phyloP scores from a whole-genome alignment of 2,888 invertebrate species.

The Clistopyga incitator region DNA sequence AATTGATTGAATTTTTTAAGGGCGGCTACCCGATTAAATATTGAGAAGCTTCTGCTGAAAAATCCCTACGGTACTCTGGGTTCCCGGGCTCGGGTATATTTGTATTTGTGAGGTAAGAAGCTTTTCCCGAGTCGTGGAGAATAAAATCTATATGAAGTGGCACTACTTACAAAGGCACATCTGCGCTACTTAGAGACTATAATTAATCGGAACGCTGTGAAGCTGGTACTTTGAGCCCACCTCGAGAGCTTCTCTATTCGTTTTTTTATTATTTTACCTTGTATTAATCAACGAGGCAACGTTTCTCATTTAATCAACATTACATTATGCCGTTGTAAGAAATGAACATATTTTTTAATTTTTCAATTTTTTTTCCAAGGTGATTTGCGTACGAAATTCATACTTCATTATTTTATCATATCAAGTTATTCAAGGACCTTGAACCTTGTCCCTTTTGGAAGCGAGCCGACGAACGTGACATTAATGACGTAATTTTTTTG shows the following conservation, averaged over 20 bases:
- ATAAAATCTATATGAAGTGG: slow-evolving; percentile 4
- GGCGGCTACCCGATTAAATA: not conserved
- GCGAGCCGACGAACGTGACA: not conserved
- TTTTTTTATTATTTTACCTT: not conserved
- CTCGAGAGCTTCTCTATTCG: not conserved
- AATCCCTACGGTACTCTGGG: not conserved
- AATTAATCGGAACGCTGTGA: slow-evolving; percentile 38
- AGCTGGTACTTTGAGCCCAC: slow-evolving; percentile 13
- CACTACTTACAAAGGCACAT: not conserved
- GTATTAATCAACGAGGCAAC: not conserved
- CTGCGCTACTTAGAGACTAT: not conserved
- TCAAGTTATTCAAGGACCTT: not conserved
- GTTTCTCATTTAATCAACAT: not conserved
- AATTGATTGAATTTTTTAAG: not conserved
- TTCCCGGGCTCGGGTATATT: not conserved
- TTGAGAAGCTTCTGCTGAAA: not conserved
- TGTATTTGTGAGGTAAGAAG: slow-evolving; percentile 5
- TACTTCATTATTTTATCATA: not conserved
- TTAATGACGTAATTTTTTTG: slow-evolving; percentile 7
- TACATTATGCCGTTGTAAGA: not conserved
- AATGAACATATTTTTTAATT: not conserved
- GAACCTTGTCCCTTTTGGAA: not conserved
- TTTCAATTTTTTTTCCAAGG: too few species aligned
- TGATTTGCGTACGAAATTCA: not conserved
- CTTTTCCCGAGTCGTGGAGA: not conserved